Percentiles rank a stretch among this genome's conserved stretches.
phyloP scores from a whole-genome alignment of 1,140 invertebrate species.

The Aethina tumida region DNA sequence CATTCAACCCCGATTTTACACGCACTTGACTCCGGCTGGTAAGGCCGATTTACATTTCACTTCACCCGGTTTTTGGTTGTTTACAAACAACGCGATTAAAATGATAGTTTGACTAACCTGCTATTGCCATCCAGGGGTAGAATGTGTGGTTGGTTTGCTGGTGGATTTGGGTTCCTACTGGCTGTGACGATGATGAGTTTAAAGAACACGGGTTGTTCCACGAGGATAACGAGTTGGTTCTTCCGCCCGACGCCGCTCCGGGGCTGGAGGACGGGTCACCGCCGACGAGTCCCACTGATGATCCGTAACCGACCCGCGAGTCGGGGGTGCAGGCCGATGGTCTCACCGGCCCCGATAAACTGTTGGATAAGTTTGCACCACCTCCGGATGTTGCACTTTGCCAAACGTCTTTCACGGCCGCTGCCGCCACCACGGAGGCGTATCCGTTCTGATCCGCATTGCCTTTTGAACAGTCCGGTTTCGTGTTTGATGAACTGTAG shows the following conservation, averaged over 20 bases:
- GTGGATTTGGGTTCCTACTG: constrained; percentile 71
- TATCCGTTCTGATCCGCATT: constrained; percentile 54
- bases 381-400: constrained; percentile 48
- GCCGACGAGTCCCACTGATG: constrained; percentile 50
- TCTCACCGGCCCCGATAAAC: constrained; percentile 49
- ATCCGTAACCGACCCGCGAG: constrained; percentile 56
- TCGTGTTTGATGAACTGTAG: constrained; percentile 42
- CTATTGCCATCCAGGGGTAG: constrained; percentile 97
- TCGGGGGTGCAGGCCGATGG: constrained; percentile 81
- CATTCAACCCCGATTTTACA: constrained; percentile 38
- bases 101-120: constrained; percentile 60
- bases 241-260: constrained; percentile 46
- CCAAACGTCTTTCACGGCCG: constrained; percentile 57
- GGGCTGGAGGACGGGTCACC: constrained; percentile 67
- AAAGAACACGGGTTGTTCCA: constrained; percentile 76
- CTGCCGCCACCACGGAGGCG: constrained; percentile 52
- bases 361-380: constrained; percentile 47
- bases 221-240: constrained; percentile 50
- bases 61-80: constrained; percentile 9
- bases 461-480: constrained; percentile 38
- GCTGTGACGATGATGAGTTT: constrained; percentile 62
- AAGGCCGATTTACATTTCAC: constrained; percentile 27
- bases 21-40: constrained; percentile 33
- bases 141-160: constrained; percentile 89
- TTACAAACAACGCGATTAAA: neutral